phyloP scores from a whole-genome alignment of 2,797 vertebrate species.

The Allobates femoralis region DNA sequence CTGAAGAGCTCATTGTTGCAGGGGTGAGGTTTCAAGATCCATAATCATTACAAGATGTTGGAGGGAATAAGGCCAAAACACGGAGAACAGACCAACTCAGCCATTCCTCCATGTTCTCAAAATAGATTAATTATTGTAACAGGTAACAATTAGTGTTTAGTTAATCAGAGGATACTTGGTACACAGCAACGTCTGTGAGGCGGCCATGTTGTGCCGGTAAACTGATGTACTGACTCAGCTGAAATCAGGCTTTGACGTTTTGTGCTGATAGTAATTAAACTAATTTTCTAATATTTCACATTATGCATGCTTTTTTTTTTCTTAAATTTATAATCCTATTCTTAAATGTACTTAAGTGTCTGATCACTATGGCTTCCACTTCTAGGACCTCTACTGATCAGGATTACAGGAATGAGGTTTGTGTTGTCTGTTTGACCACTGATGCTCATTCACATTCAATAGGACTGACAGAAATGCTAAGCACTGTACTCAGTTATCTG shows the following conservation, averaged over 20 bases:
- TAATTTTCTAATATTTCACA: neutral
- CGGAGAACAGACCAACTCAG: slow-evolving; percentile 22
- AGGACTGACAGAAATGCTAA: too few relatives aligned
- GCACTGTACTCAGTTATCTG: too few relatives aligned
- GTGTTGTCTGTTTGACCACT: too few relatives aligned
- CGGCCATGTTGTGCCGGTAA: neutral
- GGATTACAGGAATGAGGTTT: too few relatives aligned
- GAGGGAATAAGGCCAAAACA: slow-evolving; percentile 47
- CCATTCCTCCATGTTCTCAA: slow-evolving; percentile 2
- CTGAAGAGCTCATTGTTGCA: slow-evolving; percentile 60
- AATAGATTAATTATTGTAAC: slow-evolving; percentile 35
- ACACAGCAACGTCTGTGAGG: neutral
- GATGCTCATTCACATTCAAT: too few relatives aligned
- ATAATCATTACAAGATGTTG: slow-evolving; percentile 62
- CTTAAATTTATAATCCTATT: neutral
- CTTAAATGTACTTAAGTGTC: too few relatives aligned
- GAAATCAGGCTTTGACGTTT: neutral
- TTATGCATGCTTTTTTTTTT: neutral
- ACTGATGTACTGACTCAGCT: slow-evolving; percentile 21
- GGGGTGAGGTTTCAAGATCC: slow-evolving; percentile 52
- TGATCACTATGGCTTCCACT: too few relatives aligned
- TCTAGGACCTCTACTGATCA: too few relatives aligned
- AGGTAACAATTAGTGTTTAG: slow-evolving; percentile 23
- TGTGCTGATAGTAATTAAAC: neutral
- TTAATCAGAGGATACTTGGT: neutral